Percentiles rank a stretch among this genome's conserved stretches.
Conservation (phyloP, 1,140 invertebrate genomes). For the Nephila pilipes region DNA sequence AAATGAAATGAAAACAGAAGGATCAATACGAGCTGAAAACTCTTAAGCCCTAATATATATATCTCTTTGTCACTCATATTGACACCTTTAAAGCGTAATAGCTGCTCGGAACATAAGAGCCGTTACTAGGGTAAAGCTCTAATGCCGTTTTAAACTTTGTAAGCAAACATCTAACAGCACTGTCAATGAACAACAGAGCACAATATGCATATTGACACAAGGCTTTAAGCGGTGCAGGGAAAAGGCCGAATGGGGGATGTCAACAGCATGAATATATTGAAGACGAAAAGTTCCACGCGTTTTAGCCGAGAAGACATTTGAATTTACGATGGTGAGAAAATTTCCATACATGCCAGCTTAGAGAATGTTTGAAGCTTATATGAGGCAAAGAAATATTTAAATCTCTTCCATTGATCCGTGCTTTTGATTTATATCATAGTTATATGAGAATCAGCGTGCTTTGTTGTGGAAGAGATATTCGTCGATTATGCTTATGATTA, state of each 20-base stretch:
- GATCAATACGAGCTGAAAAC: background rate
- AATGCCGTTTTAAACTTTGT: background rate
- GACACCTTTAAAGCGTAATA: background rate
- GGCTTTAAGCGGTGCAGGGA: background rate
- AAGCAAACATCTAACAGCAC: conserved; percentile 15
- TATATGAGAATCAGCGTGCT: no score
- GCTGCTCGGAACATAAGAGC: no score
- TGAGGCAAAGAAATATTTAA: background rate
- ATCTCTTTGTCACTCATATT: background rate
- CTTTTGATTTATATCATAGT: background rate
- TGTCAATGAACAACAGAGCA: background rate
- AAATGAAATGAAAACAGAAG: conserved; percentile 79
- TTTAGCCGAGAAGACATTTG: conserved; percentile 9
- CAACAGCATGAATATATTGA: background rate
- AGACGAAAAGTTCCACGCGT: background rate
- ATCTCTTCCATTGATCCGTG: background rate
- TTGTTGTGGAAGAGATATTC: no score
- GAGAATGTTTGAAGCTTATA: background rate
- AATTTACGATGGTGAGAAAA: conserved; percentile 4
- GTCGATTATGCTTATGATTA: no score
- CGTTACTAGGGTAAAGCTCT: background rate
- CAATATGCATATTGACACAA: conserved; percentile 9
- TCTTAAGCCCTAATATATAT: background rate
- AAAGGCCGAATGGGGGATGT: background rate
- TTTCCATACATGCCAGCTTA: background rate